Conservation (phyloP, 2,888 invertebrate genomes). For the Plutella xylostella region DNA sequence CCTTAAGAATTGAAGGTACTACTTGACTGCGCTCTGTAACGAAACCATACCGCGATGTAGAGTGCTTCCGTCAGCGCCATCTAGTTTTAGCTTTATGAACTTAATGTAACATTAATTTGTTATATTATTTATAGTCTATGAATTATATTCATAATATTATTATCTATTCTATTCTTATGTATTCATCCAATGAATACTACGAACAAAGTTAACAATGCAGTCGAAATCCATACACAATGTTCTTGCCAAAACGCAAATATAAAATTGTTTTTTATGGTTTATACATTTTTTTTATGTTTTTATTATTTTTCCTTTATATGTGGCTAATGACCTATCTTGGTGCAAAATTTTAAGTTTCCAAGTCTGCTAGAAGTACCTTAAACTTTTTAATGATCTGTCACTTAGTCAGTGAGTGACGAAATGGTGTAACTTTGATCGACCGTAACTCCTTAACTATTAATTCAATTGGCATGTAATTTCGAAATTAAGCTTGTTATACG, state of each 20-base stretch:
- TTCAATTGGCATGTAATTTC: background rate
- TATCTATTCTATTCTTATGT: background rate
- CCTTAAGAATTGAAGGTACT: too few relatives aligned
- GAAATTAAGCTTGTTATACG: background rate
- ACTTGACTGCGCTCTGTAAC: too few relatives aligned
- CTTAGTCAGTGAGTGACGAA: background rate
- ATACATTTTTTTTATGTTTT: too few relatives aligned
- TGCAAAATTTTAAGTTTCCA: background rate
- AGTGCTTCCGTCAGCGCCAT: too few relatives aligned
- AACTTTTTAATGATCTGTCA: background rate
- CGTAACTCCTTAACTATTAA: too few relatives aligned
- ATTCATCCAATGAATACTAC: background rate
- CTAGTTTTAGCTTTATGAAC: too few relatives aligned
- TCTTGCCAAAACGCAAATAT: background rate
- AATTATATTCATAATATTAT: too few relatives aligned
- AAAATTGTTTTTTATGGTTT: too few relatives aligned
- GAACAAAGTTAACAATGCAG: background rate
- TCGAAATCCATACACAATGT: background rate
- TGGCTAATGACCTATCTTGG: background rate
- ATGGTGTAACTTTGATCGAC: background rate
- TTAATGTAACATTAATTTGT: too few relatives aligned
- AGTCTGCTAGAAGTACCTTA: background rate
- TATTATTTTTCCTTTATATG: background rate
- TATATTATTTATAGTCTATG: too few relatives aligned
- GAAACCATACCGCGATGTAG: too few relatives aligned